Evolutionary conservation across 2,797 vertebrate species (phyloP).

Genomic region (Leuciscus waleckii): DNA sequence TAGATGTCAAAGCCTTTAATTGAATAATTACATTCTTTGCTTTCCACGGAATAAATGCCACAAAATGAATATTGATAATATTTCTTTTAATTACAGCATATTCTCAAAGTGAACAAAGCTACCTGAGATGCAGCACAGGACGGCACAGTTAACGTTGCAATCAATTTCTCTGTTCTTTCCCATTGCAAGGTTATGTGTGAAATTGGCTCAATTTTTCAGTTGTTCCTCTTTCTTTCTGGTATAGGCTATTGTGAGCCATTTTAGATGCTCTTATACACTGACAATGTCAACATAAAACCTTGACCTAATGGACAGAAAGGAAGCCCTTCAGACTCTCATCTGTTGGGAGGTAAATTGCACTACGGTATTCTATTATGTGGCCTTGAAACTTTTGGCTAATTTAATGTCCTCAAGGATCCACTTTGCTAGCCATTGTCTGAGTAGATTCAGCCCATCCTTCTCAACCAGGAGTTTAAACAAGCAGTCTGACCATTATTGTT

Average conservation of each 20-base stretch:
- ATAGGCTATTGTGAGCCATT: neutral
- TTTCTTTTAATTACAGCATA: neutral
- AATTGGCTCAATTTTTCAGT: slow-evolving; percentile 31
- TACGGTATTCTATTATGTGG: slow-evolving; percentile 74
- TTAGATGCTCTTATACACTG: slow-evolving; percentile 3
- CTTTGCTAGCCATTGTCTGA: slow-evolving; percentile 61
- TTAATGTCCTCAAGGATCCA: slow-evolving; percentile 75
- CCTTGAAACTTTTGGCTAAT: slow-evolving; percentile 68
- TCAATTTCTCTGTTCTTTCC: neutral
- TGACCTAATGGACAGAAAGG: slow-evolving; percentile 72
- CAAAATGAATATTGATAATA: neutral
- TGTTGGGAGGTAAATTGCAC: slow-evolving; percentile 77
- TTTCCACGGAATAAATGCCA: too few species aligned
- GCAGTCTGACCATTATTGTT: slow-evolving; percentile 57
- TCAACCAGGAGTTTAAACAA: slow-evolving; percentile 54
- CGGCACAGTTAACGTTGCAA: neutral
- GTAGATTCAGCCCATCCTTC: slow-evolving; percentile 71
- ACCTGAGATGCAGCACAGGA: neutral
- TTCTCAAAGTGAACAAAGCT: neutral
- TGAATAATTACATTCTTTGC: neutral
- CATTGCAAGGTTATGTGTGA: slow-evolving; percentile 20
- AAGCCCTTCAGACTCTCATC: slow-evolving; percentile 66
- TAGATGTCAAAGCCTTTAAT: neutral
- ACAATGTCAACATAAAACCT: slow-evolving; percentile 42
- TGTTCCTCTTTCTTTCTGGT: slow-evolving; percentile 1